Evolutionary conservation across 1,140 invertebrate species (phyloP).

Genomic region (Periplaneta americana): DNA sequence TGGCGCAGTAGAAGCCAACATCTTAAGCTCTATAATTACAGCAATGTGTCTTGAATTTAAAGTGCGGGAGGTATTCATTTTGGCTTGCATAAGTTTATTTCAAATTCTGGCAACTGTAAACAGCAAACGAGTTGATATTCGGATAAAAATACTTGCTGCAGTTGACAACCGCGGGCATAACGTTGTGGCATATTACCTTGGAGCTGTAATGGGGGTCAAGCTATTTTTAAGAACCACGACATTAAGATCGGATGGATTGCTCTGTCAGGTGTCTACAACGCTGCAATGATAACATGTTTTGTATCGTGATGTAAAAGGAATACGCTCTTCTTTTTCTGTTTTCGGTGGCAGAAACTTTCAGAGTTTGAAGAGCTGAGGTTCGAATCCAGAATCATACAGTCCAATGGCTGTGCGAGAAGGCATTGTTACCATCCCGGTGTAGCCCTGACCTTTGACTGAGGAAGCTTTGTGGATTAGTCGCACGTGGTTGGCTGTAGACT

Average conservation of each 20-base stretch:
- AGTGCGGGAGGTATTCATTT: not conserved
- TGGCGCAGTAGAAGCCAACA: not conserved
- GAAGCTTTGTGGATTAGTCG: too few relatives aligned
- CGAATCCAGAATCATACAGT: too few relatives aligned
- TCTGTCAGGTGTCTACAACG: not conserved
- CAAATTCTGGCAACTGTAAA: not conserved
- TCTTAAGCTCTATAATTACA: not conserved
- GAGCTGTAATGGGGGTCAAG: not conserved
- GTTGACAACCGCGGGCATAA: too few relatives aligned
- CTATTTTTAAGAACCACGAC: not conserved
- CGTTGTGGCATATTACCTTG: not conserved
- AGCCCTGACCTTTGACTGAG: too few relatives aligned
- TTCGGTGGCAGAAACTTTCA: too few relatives aligned
- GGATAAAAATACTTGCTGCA: not conserved
- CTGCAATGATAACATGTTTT: too few relatives aligned
- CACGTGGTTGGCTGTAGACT: too few relatives aligned
- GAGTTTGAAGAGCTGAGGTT: too few relatives aligned
- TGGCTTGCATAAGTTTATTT: not conserved
- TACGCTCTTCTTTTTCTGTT: too few relatives aligned
- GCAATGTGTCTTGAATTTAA: not conserved
- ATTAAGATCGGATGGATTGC: not conserved
- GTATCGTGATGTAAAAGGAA: too few relatives aligned
- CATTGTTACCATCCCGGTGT: too few relatives aligned
- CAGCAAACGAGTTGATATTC: not conserved
- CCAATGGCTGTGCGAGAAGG: too few relatives aligned